phyloP scores from a whole-genome alignment of 2,888 invertebrate genomes.

The Leucophora obtusa region DNA sequence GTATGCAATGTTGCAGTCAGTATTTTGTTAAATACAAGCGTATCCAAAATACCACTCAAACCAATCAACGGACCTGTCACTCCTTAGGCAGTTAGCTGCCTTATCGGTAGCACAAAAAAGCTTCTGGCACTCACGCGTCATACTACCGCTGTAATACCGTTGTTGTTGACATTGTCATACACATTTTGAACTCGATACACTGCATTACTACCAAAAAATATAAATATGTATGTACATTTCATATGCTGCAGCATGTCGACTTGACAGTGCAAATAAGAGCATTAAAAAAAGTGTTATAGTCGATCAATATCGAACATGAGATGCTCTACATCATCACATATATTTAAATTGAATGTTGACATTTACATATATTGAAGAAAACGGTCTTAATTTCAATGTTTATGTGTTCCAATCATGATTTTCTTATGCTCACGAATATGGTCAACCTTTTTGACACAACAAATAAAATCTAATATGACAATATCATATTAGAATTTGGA shows the following conservation, averaged over 20 bases:
- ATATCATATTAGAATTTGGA: too few species aligned
- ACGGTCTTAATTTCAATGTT: too few species aligned
- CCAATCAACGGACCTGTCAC: slow-evolving; percentile 76
- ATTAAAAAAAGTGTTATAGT: too few species aligned
- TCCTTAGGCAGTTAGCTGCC: slow-evolving; percentile 68
- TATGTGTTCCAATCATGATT: too few species aligned
- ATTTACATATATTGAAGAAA: too few species aligned
- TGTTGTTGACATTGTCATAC: slow-evolving; percentile 48
- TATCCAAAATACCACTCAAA: slow-evolving; percentile 67
- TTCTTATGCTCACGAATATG: too few species aligned
- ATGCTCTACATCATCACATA: too few species aligned
- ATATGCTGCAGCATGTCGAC: neutral
- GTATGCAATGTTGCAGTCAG: slow-evolving; percentile 44
- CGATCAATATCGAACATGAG: too few species aligned
- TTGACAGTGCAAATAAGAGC: neutral
- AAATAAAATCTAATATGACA: too few species aligned
- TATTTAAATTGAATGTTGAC: too few species aligned
- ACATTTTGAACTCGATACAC: neutral
- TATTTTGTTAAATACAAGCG: slow-evolving; percentile 39
- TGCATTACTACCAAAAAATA: neutral
- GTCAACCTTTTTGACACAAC: too few species aligned
- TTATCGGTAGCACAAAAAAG: slow-evolving; percentile 74
- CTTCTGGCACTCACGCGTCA: slow-evolving; percentile 76
- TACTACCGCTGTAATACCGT: slow-evolving; percentile 36
- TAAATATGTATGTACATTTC: neutral